Base-by-base conservation (phyloP, 2,113 vertebrate species). In the Felis catus region DNA sequence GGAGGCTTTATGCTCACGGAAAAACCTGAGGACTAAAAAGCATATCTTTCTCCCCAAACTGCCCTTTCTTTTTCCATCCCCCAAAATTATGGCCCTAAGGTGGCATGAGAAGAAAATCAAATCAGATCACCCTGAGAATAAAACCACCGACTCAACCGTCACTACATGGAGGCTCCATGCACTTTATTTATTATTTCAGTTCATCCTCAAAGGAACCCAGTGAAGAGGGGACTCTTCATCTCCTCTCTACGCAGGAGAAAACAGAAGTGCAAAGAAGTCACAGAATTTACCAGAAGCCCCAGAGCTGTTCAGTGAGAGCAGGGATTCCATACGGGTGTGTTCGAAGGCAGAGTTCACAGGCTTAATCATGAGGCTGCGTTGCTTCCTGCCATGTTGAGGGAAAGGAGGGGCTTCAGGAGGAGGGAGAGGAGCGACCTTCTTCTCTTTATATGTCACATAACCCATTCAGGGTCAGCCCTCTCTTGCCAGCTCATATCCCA, bases 341-440 rank as follows among this genome's bases (percentile, higher is more conserved):
- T 33, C 33, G 45, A 51, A 53, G 51, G n/a, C 63, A 29, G 33
- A 61, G 65, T 63, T 83, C 14, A 4, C 25, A 53, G 87, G 39
- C 23, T 33, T 61, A 5, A 15, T 5, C 74, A 3, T 0, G 16
- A 65, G 73, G 29, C 55, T 10, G 14, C 11, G 3, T 18, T 2
- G 29, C 53, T 55, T 73, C 68, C 93, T 19, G 63, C 48, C 80
- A 61, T 18, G 4, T 2, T 81, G 33, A 83, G 13, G n/a, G 48
- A 15, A 29, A 4, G 1, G 19, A 11, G 51, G 4, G 7, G 4
- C 21, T n/a, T 51, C 3, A 0, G 23, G 1, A 1, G 18, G 18
- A 39, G 45, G 33, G 16, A 8, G 15, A 12, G 21, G 13, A 39
- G 14, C 16, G 1, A 41, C 2, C 13, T 12, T 25, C 25, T 31